These are phyloP conservation scores for Thalassarche chlororhynchos DNA, from an alignment of 2,113 vertebrate genomes.

Conservation along the genomic window DNA sequence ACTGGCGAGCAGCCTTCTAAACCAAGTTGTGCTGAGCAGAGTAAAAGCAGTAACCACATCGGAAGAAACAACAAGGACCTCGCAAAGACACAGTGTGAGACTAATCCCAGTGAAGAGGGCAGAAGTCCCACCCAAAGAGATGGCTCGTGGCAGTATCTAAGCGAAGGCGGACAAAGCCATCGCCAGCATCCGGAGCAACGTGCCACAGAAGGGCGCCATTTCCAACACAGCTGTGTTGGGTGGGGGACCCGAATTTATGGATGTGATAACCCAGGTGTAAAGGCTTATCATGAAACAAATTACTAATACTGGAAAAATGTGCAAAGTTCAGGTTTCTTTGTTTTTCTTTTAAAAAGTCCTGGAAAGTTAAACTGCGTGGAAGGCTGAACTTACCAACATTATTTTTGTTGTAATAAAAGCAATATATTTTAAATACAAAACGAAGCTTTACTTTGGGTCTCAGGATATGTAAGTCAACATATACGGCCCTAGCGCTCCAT, in stretches of 20 bases:
- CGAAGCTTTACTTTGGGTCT: background rate
- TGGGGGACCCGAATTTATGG: background rate
- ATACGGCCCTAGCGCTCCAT: rapidly evolving
- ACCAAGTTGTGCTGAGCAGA: background rate
- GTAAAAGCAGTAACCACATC: background rate
- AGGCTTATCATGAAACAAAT: background rate
- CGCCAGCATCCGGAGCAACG: rapidly evolving
- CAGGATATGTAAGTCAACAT: background rate
- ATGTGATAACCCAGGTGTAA: background rate
- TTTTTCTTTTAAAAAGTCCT: background rate
- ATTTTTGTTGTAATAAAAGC: background rate
- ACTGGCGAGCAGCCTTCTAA: background rate
- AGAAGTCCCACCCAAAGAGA: background rate
- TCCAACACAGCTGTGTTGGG: background rate
- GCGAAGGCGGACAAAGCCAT: background rate
- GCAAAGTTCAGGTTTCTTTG: background rate
- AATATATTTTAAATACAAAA: background rate
- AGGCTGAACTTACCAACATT: background rate
- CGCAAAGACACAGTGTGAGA: rapidly evolving
- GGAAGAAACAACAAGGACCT: background rate
- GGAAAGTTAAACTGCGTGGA: background rate
- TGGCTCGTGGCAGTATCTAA: rapidly evolving
- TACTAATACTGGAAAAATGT: background rate
- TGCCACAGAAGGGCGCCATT: background rate
- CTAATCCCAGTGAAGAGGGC: background rate